phyloP scores from a whole-genome alignment of 2,797 vertebrate species.

The Meriones psammophilus region DNA sequence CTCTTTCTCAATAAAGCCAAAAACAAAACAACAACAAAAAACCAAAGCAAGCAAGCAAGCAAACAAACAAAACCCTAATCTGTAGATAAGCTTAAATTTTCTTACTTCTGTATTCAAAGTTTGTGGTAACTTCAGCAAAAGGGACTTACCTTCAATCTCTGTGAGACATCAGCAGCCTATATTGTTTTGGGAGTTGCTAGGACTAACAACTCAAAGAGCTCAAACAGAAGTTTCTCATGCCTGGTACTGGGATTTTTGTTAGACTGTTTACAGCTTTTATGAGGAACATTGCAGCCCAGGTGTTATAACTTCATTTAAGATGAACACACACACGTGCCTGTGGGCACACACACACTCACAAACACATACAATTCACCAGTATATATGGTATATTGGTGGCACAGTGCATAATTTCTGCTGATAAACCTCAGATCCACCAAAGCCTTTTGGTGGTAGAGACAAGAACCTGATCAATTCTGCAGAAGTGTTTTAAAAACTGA shows the following conservation, averaged over 20 bases:
- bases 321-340: neutral
- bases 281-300: neutral
- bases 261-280: neutral
- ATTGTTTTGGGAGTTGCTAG: neutral
- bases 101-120: neutral
- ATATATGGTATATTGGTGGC: neutral
- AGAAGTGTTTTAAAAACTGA: neutral
- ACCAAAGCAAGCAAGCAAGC: neutral
- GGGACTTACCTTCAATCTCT: neutral
- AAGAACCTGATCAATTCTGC: neutral
- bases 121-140: neutral
- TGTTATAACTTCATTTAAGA: neutral
- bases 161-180: neutral
- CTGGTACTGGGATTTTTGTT: neutral
- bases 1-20: neutral
- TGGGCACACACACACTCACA: neutral
- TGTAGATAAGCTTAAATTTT: neutral
- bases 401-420: neutral
- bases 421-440: neutral
- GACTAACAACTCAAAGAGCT: neutral
- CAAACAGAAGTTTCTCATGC: neutral
- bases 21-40: neutral
- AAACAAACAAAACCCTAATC: neutral
- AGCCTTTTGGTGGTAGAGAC: neutral
- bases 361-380: neutral